These are phyloP conservation scores for Athene noctua DNA, from an alignment of 2,113 vertebrate genomes.

Conservation along the genomic window DNA sequence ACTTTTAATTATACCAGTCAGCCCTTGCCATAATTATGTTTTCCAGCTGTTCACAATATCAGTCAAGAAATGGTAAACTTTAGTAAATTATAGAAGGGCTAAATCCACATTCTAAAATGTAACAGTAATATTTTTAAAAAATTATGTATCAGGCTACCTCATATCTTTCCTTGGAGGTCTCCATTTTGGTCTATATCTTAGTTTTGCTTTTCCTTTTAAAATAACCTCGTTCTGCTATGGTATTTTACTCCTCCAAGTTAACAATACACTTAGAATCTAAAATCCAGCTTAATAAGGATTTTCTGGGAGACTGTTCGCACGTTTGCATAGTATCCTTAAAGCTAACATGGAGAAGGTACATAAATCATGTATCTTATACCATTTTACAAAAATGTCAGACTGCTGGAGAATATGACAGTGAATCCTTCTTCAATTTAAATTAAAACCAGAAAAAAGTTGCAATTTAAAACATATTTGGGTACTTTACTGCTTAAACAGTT, in stretches of 20 bases:
- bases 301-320: neutral
- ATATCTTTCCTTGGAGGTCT: neutral
- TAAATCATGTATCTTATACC: neutral
- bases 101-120: neutral
- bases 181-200: neutral
- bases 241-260: neutral
- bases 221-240: neutral
- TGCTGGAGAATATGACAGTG: neutral
- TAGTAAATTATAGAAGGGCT: neutral
- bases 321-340: neutral
- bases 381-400: neutral
- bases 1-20: neutral
- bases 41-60: neutral
- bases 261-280: neutral
- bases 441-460: neutral
- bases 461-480: neutral
- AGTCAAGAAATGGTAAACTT: neutral
- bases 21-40: neutral
- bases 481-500: neutral
- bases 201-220: constrained; percentile 2
- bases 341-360: neutral
- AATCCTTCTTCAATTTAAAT: neutral
- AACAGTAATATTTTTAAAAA: neutral
- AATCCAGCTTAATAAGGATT: neutral
- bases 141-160: neutral